Percentiles rank a stretch among this genome's conserved stretches.
Conservation (phyloP, 2,888 invertebrate genomes). For the Orchestes rusci region DNA sequence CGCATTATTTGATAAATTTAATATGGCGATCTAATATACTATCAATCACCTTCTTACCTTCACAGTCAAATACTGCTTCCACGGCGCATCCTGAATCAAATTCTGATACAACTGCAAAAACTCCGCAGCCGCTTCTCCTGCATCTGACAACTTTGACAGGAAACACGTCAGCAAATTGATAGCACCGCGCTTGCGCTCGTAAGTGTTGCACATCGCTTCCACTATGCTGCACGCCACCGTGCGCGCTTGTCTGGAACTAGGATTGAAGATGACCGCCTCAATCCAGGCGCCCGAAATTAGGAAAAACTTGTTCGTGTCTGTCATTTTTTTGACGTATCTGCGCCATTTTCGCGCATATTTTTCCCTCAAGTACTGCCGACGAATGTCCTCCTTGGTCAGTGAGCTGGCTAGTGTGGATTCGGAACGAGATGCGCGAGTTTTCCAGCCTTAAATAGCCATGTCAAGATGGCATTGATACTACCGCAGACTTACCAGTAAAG, state of each 20-base stretch:
- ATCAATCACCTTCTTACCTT: slow-evolving; percentile 37
- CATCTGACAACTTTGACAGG: slow-evolving; percentile 74
- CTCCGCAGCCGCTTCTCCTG: slow-evolving; percentile 89
- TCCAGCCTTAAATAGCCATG: slow-evolving; percentile 19
- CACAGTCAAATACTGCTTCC: slow-evolving; percentile 89
- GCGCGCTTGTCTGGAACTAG: slow-evolving; percentile 80
- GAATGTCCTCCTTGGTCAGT: slow-evolving; percentile 32
- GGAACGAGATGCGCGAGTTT: slow-evolving; percentile 13
- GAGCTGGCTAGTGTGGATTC: slow-evolving; percentile 17
- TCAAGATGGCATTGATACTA: too few species aligned
- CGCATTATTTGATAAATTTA: too few species aligned
- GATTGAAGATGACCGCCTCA: slow-evolving; percentile 86
- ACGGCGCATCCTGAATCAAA: slow-evolving; percentile 77
- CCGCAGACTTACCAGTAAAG: slow-evolving; percentile 46
- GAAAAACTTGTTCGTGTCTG: slow-evolving; percentile 49
- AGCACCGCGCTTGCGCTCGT: slow-evolving; percentile 65
- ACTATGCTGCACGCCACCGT: slow-evolving; percentile 86
- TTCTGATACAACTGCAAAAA: slow-evolving; percentile 82
- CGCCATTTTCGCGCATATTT: slow-evolving; percentile 69
- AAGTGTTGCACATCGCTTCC: slow-evolving; percentile 68
- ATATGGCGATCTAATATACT: background rate
- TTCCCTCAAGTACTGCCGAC: slow-evolving; percentile 54
- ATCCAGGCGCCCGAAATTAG: slow-evolving; percentile 75
- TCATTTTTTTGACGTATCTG: slow-evolving; percentile 12
- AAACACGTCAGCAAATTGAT: slow-evolving; percentile 83